Base-by-base conservation (phyloP, 2,113 vertebrate genomes). In the Shinisaurus crocodilurus region DNA sequence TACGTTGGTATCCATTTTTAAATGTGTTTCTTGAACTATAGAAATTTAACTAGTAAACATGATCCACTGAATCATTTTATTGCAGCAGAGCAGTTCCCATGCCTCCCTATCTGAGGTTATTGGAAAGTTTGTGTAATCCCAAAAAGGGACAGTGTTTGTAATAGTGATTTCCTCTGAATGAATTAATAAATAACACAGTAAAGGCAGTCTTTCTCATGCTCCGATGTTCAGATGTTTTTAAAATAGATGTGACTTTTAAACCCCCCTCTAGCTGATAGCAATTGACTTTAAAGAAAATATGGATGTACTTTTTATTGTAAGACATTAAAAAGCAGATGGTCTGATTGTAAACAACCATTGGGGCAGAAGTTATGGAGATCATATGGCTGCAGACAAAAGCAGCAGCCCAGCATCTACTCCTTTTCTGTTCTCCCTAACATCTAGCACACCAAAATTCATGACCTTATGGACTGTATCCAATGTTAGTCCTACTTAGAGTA, bases 111-210 rank as follows among this genome's bases (percentile, higher is more conserved):
- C 54, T 45, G 57, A 91, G 40, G 85, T 5, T 13, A 40, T 48
- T 74, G 93, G 92, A 94, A 95, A 92, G 87, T 82, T 32, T 91
- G n/a, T 94, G 92, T 85, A 93, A 77, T 93, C 63, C 70, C n/a
- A 40, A 87, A 65, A 89, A 94, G 91, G 77, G 89, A 88, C 89
- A 92, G 90, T 43, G 40, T 74, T 90, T 92, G 57, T 92, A 94
- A 82, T 48, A 45, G 45, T 50, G 54, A 57, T 95, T 95, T 95
- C 77, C 69, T 94, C 79, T 89, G 67, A 90, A 74, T 40, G 20
- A 91, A 27, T 93, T 94, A 87, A 20, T 88, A 86, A 88, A 82
- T 81, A 69, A 89, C 77, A 54, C 8, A 82, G 77, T 88, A 77
- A 91, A 15, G 82, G 9, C 10, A 8, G 18, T 74, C 2, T 90